Percentiles rank a stretch among this genome's conserved stretches.
Evolutionary conservation across 1,140 invertebrate genomes (phyloP).

Genomic region (Coenobita brevimanus): DNA sequence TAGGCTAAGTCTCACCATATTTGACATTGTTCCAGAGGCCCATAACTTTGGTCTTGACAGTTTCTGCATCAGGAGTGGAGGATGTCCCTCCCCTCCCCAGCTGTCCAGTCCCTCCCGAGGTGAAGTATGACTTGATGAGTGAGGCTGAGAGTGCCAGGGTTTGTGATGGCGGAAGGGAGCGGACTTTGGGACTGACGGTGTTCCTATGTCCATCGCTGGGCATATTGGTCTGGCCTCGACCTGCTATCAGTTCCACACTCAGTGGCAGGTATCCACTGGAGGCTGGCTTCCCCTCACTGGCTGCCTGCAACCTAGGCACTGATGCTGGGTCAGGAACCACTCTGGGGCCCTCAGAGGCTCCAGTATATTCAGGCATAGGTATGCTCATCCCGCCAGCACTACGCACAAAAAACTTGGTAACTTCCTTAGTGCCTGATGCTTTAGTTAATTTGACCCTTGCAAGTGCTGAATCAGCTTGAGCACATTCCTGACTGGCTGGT

Average conservation of each 20-base stretch:
- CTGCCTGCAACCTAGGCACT: neutral
- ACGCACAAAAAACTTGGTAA: slow-evolving; percentile 22
- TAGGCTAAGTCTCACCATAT: slow-evolving; percentile 25
- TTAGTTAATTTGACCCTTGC: slow-evolving; percentile 23
- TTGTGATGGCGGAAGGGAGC: slow-evolving; percentile 42
- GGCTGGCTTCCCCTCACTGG: neutral
- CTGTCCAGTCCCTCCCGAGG: slow-evolving; percentile 10
- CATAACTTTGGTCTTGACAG: slow-evolving; percentile 55
- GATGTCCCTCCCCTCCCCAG: slow-evolving; percentile 17
- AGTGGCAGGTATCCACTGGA: slow-evolving; percentile 26
- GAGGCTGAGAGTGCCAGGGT: slow-evolving; percentile 53
- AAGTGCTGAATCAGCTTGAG: neutral
- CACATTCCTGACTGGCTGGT: no score
- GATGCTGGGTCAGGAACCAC: neutral
- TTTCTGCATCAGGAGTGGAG: slow-evolving; percentile 43
- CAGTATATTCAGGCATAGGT: slow-evolving; percentile 12
- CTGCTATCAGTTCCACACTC: slow-evolving; percentile 46
- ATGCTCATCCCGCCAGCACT: slow-evolving; percentile 55
- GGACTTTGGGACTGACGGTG: slow-evolving; percentile 18
- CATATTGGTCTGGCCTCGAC: slow-evolving; percentile 39
- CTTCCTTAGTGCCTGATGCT: slow-evolving; percentile 1
- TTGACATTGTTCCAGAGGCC: slow-evolving; percentile 59
- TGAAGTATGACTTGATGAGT: slow-evolving; percentile 47
- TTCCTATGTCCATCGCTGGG: slow-evolving; percentile 32
- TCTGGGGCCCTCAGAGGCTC: neutral